Conservation (phyloP, 2,113 vertebrate genomes). For the Cyprinus carpio region DNA sequence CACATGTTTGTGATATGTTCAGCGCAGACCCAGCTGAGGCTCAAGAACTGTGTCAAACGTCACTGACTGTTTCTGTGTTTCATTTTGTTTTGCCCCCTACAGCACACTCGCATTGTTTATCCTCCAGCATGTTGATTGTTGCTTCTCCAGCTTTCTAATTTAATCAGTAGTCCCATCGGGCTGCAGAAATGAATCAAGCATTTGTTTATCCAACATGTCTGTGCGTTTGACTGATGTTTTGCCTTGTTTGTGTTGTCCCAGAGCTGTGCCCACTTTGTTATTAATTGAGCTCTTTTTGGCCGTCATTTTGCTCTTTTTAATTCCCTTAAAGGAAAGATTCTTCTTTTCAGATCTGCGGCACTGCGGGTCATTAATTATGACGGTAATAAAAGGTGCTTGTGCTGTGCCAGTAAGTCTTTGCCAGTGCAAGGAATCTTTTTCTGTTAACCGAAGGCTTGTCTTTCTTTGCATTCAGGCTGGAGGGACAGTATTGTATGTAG, state of each 20-base stretch:
- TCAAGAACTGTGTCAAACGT: slow-evolving; percentile 31
- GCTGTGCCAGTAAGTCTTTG: slow-evolving; percentile 53
- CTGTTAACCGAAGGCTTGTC: slow-evolving; percentile 39
- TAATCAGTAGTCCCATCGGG: slow-evolving; percentile 70
- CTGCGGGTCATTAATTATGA: slow-evolving; percentile 62
- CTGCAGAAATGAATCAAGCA: slow-evolving; percentile 63
- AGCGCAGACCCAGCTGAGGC: slow-evolving; percentile 5
- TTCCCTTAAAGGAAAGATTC: slow-evolving; percentile 57
- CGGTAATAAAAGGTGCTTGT: slow-evolving; percentile 61
- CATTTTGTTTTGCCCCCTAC: slow-evolving; percentile 20
- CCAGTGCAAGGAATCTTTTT: slow-evolving; percentile 46
- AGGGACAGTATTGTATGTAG: slow-evolving; percentile 28
- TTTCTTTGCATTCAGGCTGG: slow-evolving; percentile 47
- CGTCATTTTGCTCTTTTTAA: slow-evolving; percentile 53
- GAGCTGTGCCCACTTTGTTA: slow-evolving; percentile 58
- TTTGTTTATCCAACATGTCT: slow-evolving; percentile 68
- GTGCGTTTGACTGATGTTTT: slow-evolving; percentile 73
- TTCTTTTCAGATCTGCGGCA: slow-evolving; percentile 52
- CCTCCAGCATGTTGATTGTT: slow-evolving; percentile 53
- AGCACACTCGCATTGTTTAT: slow-evolving; percentile 44
- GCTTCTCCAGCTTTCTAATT: slow-evolving; percentile 68
- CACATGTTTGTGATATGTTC: background rate
- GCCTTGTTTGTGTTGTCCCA: slow-evolving; percentile 63
- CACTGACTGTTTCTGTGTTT: slow-evolving; percentile 23
- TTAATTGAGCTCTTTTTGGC: slow-evolving; percentile 61